phyloP scores from a whole-genome alignment of 2,888 invertebrate genomes.

The Oasisia sp. region DNA sequence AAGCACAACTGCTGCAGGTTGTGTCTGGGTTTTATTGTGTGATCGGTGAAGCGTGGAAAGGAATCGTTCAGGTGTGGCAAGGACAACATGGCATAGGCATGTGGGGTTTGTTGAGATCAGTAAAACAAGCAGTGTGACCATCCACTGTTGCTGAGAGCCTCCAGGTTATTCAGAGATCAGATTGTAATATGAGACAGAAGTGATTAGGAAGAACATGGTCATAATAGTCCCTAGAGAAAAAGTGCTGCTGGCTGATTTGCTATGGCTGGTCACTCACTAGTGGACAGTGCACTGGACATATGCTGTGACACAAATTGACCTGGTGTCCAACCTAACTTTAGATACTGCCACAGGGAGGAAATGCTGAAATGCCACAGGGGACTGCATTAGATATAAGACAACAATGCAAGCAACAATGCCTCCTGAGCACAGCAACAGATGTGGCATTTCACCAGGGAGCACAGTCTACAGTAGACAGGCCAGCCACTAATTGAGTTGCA shows the following conservation, averaged over 20 bases:
- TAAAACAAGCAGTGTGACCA: not conserved
- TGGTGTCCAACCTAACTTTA: not conserved
- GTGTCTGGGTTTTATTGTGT: not conserved
- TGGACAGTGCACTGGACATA: not conserved
- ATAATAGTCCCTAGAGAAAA: not conserved
- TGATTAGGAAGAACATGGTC: not conserved
- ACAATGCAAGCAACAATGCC: not conserved
- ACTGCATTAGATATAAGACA: not conserved
- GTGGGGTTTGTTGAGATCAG: not conserved
- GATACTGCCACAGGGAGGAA: not conserved
- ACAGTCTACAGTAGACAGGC: not conserved
- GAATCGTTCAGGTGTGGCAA: too few species aligned
- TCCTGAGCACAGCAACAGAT: not conserved
- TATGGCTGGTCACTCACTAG: not conserved
- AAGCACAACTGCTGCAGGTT: not conserved
- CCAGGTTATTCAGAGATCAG: not conserved
- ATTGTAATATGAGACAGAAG: not conserved
- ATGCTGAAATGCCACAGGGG: not conserved
- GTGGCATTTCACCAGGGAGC: not conserved
- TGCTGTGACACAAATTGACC: not conserved
- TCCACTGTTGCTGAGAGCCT: not conserved
- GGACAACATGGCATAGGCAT: not conserved
- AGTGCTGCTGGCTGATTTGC: not conserved
- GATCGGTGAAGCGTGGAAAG: not conserved
- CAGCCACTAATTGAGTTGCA: slow-evolving; percentile 4